These are phyloP conservation scores for Oreochromis aureus DNA, from an alignment of 2,113 vertebrate genomes.

Conservation along the genomic window DNA sequence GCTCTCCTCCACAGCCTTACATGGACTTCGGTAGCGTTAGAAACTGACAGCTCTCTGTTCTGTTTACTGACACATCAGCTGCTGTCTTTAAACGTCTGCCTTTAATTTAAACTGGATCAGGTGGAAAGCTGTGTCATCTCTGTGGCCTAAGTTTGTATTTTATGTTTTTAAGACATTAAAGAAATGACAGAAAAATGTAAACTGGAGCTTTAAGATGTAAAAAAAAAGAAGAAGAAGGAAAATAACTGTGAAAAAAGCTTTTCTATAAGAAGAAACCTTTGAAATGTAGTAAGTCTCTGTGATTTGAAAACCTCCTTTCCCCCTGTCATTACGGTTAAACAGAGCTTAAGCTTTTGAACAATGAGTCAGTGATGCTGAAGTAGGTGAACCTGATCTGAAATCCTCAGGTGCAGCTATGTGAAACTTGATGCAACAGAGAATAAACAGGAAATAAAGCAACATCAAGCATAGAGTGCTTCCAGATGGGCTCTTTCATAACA, in stretches of 20 bases:
- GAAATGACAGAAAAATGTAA: background rate
- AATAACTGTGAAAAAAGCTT: background rate
- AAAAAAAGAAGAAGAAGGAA: accelerated
- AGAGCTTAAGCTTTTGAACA: background rate
- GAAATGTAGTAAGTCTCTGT: background rate
- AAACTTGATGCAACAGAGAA: background rate
- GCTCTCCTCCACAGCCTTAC: background rate
- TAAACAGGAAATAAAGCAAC: background rate
- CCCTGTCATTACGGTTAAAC: background rate
- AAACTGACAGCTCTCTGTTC: background rate
- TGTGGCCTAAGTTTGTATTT: background rate
- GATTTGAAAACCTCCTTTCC: background rate
- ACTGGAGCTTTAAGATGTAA: background rate
- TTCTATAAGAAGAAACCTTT: background rate
- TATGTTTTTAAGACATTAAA: background rate
- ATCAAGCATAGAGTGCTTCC: background rate
- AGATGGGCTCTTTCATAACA: background rate
- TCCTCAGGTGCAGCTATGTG: background rate
- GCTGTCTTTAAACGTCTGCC: background rate
- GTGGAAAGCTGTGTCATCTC: background rate
- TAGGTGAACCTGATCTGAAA: background rate
- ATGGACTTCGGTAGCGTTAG: background rate
- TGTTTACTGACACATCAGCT: background rate
- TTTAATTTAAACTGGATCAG: background rate
- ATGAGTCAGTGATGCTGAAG: background rate